A percentile compares a stretch with the other conserved stretches of the same genome.
These are phyloP conservation scores for Heterodera filipjevi DNA, from an alignment of 2,888 invertebrate genomes.

Conservation along the genomic window DNA sequence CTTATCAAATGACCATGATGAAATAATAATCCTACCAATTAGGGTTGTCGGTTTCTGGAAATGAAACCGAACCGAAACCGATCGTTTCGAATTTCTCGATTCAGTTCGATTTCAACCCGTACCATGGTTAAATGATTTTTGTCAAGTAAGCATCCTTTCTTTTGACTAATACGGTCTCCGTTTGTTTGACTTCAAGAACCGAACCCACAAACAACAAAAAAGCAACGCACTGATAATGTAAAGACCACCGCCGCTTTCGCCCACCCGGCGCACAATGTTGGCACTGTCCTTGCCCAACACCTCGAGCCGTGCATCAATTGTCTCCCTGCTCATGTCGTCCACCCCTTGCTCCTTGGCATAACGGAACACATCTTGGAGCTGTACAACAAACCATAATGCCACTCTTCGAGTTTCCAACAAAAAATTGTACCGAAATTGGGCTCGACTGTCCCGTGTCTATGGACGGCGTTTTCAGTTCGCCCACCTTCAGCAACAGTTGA, in stretches of 20 bases:
- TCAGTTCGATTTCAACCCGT: too few species aligned
- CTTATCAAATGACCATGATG: too few species aligned
- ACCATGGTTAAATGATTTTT: too few species aligned
- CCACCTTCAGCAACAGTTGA: slow-evolving; percentile 32
- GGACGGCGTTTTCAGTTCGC: slow-evolving; percentile 14
- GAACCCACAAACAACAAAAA: too few species aligned
- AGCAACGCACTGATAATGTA: slow-evolving; percentile 76
- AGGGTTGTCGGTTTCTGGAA: too few species aligned
- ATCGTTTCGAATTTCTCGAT: too few species aligned
- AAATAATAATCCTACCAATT: too few species aligned
- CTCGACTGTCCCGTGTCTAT: slow-evolving; percentile 28
- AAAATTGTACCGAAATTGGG: slow-evolving; percentile 31
- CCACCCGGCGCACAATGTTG: slow-evolving; percentile 70
- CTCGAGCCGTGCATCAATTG: slow-evolving; percentile 15
- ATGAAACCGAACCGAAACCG: too few species aligned
- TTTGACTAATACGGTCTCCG: too few species aligned
- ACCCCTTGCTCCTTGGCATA: slow-evolving; percentile 31
- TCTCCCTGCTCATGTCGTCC: slow-evolving; percentile 9
- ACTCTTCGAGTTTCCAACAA: too few species aligned
- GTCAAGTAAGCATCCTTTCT: too few species aligned
- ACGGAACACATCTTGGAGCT: slow-evolving; percentile 37
- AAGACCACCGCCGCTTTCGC: slow-evolving; percentile 83
- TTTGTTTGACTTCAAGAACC: too few species aligned
- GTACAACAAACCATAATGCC: slow-evolving; percentile 17
- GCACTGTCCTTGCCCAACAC: slow-evolving; percentile 43